A percentile compares a stretch with the other conserved stretches of the same genome.
Conservation (phyloP, 2,888 invertebrate species). For the Coronaproctus castanopsis region DNA sequence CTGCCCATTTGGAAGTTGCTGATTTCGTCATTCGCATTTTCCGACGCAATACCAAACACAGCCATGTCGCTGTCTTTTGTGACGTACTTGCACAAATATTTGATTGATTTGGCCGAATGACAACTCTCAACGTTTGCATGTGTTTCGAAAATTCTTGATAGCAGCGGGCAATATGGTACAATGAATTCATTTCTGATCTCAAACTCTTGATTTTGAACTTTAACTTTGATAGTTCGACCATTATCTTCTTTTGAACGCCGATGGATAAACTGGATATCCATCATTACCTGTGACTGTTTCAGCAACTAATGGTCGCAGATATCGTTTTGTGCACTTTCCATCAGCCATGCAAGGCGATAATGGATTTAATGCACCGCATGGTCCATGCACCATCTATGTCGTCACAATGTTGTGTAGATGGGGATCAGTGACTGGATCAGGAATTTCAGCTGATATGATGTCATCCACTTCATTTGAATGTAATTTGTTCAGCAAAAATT, state of each 20-base stretch:
- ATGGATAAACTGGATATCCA: constrained; percentile 23
- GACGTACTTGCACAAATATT: constrained; percentile 26
- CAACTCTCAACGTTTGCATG: constrained; percentile 24
- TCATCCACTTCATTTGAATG: constrained; percentile 23
- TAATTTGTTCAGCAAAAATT: constrained; percentile 22
- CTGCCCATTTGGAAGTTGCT: constrained; percentile 18
- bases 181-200: constrained; percentile 18
- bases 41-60: constrained; percentile 7
- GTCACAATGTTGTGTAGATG: constrained; percentile 20
- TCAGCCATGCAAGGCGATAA: constrained; percentile 20
- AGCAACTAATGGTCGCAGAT: constrained; percentile 18
- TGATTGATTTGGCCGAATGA: constrained; percentile 26
- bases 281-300: constrained; percentile 22
- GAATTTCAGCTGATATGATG: constrained; percentile 23
- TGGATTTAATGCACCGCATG: constrained; percentile 17
- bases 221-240: constrained; percentile 21
- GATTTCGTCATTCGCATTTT: constrained; percentile 3
- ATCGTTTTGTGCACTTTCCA: constrained; percentile 20
- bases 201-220: constrained; percentile 15
- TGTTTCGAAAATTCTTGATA: constrained; percentile 19
- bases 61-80: constrained; percentile 17
- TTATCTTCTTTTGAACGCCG: constrained; percentile 18
- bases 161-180: constrained; percentile 17
- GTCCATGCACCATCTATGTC: constrained; percentile 25
- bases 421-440: constrained; percentile 20